Percentiles rank a stretch among this genome's conserved stretches.
phyloP scores from a whole-genome alignment of 2,113 vertebrate species.

The Phyllostomus discolor region DNA sequence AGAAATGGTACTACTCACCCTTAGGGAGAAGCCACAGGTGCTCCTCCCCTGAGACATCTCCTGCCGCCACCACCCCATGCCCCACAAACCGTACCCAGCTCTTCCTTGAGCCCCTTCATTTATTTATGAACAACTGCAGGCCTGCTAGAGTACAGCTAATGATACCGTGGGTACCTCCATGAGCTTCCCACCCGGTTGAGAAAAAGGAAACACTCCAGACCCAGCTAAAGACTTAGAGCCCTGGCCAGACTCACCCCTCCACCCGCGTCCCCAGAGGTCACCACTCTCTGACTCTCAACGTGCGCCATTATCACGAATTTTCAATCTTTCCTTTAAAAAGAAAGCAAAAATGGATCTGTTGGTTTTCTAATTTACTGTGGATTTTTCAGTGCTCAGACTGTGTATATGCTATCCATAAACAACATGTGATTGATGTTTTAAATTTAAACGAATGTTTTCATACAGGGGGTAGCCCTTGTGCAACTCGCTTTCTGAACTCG shows the following conservation, averaged over 20 bases:
- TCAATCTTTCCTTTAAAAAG: neutral
- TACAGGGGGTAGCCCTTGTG: neutral
- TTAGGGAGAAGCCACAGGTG: neutral
- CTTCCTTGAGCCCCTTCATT: neutral
- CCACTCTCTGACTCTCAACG: neutral
- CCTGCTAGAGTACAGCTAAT: neutral
- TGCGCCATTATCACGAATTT: neutral
- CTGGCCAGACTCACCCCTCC: neutral
- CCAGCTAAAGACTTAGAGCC: neutral
- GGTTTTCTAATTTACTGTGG: neutral
- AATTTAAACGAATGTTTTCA: neutral
- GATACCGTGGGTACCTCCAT: neutral
- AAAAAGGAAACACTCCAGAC: neutral
- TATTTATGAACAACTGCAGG: neutral
- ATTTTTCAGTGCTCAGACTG: neutral
- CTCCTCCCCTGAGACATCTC: neutral
- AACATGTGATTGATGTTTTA: neutral
- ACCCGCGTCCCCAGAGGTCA: neutral
- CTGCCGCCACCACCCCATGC: neutral
- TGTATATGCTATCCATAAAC: neutral
- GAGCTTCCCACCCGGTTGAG: neutral
- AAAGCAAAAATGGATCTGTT: neutral
- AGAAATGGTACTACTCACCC: neutral
- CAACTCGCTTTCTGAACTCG: neutral
- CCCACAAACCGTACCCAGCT: neutral